Conservation (phyloP, 2,113 vertebrate species). For the Oreotragus oreotragus region DNA sequence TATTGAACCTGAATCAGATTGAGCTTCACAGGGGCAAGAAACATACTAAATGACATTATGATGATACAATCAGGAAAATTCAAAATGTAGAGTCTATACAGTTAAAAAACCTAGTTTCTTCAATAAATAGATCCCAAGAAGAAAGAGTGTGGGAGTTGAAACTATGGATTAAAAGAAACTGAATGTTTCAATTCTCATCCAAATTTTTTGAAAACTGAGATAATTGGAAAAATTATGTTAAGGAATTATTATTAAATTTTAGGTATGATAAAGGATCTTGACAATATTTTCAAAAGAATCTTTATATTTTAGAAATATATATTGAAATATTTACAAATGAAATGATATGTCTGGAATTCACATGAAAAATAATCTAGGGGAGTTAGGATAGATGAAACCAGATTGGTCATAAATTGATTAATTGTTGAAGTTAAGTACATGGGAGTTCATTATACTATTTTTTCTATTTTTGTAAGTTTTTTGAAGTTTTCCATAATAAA, state of each 20-base stretch:
- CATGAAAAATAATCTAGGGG: neutral
- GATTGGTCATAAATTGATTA: neutral
- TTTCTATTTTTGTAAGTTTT: neutral
- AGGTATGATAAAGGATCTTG: neutral
- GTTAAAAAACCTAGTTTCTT: neutral
- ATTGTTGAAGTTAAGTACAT: neutral
- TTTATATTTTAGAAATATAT: neutral
- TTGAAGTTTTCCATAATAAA: neutral
- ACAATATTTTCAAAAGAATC: neutral
- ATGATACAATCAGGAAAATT: neutral
- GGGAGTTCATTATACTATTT: neutral
- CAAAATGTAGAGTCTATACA: neutral
- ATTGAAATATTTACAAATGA: conserved; percentile 24
- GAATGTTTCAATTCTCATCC: neutral
- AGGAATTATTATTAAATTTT: conserved; percentile 12
- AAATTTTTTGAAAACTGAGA: neutral
- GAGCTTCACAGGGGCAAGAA: neutral
- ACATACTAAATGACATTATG: neutral
- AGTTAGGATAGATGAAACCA: neutral
- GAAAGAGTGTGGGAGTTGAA: neutral
- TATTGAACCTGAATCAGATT: neutral
- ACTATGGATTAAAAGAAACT: conserved; percentile 10
- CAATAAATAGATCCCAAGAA: neutral
- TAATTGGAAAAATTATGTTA: neutral
- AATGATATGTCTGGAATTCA: neutral